Evolutionary conservation across 2,113 vertebrate genomes (phyloP), one percentile per base, ranked within the genome.

Genomic region (Geococcyx californianus): DNA sequence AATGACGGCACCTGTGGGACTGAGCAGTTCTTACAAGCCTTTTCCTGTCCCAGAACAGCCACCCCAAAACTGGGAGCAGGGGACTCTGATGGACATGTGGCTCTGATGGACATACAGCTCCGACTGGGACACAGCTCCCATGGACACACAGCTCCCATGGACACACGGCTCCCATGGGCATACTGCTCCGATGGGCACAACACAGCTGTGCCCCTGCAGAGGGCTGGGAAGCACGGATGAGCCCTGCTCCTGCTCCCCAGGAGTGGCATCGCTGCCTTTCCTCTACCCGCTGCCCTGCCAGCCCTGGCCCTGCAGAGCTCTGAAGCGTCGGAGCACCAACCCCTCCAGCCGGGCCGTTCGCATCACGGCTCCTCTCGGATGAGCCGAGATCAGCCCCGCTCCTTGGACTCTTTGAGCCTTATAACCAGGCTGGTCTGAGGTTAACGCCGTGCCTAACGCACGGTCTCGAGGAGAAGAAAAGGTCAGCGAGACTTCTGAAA

Each of bases 401-500:
- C 55, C 1, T 6, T 11, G 40, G 6, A 20, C 34, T 7, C 34
- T 60, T 6, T 13, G 64, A 95, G 87, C 81, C 72, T 14, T 19
- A 45, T 28, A 55, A 84, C 60, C 36, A 42, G 33, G n/a, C 67
- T 42, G 3, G 1, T 7, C 54, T 28, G 93, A 82, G 94, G 89
- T 68, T 38, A 56, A 66, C 6, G 63, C 88, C 62, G 56, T 24
- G 44, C 94, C 90, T 59, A 84, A 79, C 38, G 1, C 3, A 4
- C 62, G 28, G 70, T 47, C 93, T 54, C 19, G 70, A 82, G 74
- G 80, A 83, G 81, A 59, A 94, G 86, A 82, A 95, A 86, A 96
- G 90, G 83, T 92, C 95, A 94, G 90, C 7, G 70, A 93, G 85
- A 68, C 81, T 90, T 93, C 36, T 56, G 45, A 80, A 93, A 92